Evolutionary conservation across 1,140 invertebrate genomes (phyloP), one percentile per base, ranked within the genome.

Genomic region (Eueides isabella): DNA sequence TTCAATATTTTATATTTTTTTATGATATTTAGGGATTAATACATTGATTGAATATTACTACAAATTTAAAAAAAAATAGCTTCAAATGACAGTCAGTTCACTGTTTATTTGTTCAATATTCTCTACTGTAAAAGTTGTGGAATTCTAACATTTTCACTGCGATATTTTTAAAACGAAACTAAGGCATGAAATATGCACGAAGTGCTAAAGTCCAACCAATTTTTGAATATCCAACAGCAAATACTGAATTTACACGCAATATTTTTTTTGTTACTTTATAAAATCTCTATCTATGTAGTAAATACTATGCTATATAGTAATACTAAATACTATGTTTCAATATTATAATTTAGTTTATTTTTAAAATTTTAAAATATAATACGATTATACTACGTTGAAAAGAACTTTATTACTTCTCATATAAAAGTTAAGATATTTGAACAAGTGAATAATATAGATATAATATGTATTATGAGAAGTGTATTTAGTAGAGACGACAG

Each of bases 81-180:
- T 55, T n/a, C 48, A 55, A 55, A 23, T n/a, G 48, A 55, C 26
- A 55, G 48, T 55, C 23, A 55, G 48, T 55, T n/a, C 48, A 55
- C 23, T 55, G 48, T 55, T 55, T 55, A 55, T 55, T 55, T 55
- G 48, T 55, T 55, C 48, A 55, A 55, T 55, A n/a, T 55, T 55
- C 35, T 38, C 5, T 12, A 55, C 48, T 55, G 48, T 55, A 12
- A 55, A 55, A 9, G 23, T 23, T 23, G 19, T 23, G 48, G 26
- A 55, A 16, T 55, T 55, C 48, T 26, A 55, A 55, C 48, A 12
- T 55, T 55, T 55, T 55, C 23, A 55, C 48, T 26, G 48, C 11
- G 11, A 9, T 55, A 55, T 55, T 55, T 55, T 55, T 55, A 55
- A 55, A 55, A 55, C 23, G 48, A 55, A 55, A 55, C 48, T 23